Base-by-base conservation (phyloP, 2,888 invertebrate genomes). In the Diadegma fenestrale region DNA sequence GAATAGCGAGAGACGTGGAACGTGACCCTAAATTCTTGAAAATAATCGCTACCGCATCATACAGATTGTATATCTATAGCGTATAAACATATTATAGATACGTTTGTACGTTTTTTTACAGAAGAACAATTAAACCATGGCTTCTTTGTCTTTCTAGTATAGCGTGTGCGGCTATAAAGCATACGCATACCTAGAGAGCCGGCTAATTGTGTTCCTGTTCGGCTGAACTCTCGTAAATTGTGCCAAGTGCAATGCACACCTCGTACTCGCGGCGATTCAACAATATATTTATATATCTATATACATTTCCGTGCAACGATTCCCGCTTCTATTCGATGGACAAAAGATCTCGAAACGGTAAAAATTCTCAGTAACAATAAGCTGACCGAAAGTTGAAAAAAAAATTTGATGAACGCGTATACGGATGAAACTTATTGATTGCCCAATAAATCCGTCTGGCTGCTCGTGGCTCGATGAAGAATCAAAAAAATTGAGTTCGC, bases 11-110 rank as follows among this genome's bases (percentile, higher is more conserved):
- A 26, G 51, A 80, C 66, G 63, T 30, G 81, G 82, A 81, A 87
- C 85, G 81, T 86, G 86, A 87, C 86, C 86, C 86, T 82, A 80
- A 86, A 87, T 85, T 86, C 86, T 83, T 64, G 37, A 66, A 61
- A 51, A 83, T 83, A 77, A 83, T 84, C 80, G 72, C 80, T 61
- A 71, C 61, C 43, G 80, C 43, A 43, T 61, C 64, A 43, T 54
- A 7, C 33, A 48, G 14, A n/a, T 30, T 17, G 22, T 61, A 22
- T 61, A 7, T 51, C 26, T 72, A 58, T 58, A 73, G 51, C 58
- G n/a, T 41, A 64, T 17, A 72, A 19, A 51, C n/a, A 76, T 81
- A 79, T 66, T 19, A 37, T 22, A 33, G 43, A 68, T 22, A 72
- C 63, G 64, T 19, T 41, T n/a, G 51, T 45, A 41, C 26, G 4